Percentiles rank a stretch among this genome's conserved stretches.
Evolutionary conservation across 2,113 vertebrate genomes (phyloP).

Genomic region (Osmerus mordax): DNA sequence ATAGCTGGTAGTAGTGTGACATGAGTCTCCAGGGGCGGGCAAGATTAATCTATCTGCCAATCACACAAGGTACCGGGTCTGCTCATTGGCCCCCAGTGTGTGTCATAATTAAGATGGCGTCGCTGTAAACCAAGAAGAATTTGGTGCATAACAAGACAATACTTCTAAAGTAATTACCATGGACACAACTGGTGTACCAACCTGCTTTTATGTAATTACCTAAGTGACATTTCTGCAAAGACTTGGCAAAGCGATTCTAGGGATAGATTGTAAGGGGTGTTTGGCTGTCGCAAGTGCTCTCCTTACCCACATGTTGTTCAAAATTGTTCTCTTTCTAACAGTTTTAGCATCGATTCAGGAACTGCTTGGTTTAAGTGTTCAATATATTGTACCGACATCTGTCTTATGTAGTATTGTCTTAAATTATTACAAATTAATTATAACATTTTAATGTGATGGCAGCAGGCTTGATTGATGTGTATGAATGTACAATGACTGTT

Average conservation of each 20-base stretch:
- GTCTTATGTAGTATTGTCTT: too few species aligned
- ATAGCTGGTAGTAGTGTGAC: slow-evolving; percentile 65
- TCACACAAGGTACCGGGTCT: slow-evolving; percentile 60
- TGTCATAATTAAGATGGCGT: slow-evolving; percentile 74
- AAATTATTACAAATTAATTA: too few species aligned
- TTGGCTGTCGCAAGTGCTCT: slow-evolving; percentile 34
- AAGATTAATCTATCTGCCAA: slow-evolving; percentile 79
- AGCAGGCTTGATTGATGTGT: too few species aligned
- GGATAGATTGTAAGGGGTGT: slow-evolving; percentile 24
- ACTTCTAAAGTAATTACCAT: slow-evolving; percentile 71
- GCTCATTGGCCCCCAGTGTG: slow-evolving; percentile 58
- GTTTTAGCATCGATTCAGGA: too few species aligned
- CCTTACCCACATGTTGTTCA: background rate
- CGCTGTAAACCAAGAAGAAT: slow-evolving; percentile 64
- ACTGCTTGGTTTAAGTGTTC: too few species aligned
- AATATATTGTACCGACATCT: too few species aligned
- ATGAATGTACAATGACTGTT: too few species aligned
- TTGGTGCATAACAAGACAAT: slow-evolving; percentile 72
- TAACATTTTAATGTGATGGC: too few species aligned
- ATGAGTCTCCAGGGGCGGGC: slow-evolving; percentile 67
- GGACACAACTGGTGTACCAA: slow-evolving; percentile 40
- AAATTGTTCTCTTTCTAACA: too few species aligned
- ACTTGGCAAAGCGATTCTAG: slow-evolving; percentile 33
- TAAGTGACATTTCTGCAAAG: slow-evolving; percentile 52
- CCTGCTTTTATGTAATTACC: slow-evolving; percentile 57